A percentile compares a stretch with the other conserved stretches of the same genome.
phyloP scores from a whole-genome alignment of 2,888 invertebrate species.

The Heliothis peltigera region DNA sequence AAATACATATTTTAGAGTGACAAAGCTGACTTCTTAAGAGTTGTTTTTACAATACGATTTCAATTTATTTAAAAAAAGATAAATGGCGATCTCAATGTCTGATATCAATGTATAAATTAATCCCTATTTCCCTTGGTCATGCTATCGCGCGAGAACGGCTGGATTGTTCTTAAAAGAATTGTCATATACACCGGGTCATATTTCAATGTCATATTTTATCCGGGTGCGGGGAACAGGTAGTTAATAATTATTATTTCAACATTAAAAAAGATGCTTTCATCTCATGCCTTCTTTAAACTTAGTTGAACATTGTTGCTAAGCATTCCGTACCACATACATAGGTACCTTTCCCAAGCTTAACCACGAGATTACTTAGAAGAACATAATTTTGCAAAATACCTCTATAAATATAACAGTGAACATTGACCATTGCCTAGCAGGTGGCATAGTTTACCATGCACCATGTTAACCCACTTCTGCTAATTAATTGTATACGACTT shows the following conservation, averaged over 20 bases:
- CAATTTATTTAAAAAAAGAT: no score
- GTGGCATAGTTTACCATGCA: slow-evolving; percentile 30
- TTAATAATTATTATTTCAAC: no score
- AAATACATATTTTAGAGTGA: not conserved
- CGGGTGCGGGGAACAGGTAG: no score
- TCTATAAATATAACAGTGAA: slow-evolving; percentile 33
- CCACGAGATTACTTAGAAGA: not conserved
- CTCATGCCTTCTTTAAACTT: not conserved
- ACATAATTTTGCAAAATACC: slow-evolving; percentile 39
- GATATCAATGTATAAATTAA: no score
- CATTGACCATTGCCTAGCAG: slow-evolving; percentile 35
- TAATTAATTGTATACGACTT: slow-evolving; percentile 52
- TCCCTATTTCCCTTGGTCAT: no score
- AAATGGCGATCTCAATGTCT: no score
- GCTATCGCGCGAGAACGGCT: no score
- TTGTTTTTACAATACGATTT: no score
- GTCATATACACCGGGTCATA: no score
- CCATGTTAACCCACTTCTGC: slow-evolving; percentile 49
- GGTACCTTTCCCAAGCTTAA: not conserved
- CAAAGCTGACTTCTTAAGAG: not conserved
- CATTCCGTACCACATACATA: not conserved
- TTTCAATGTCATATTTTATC: no score
- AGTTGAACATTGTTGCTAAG: not conserved
- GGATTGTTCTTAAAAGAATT: no score
- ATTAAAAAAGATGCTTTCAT: no score